These are phyloP conservation scores for Lissonota sp. DNA, from an alignment of 2,888 invertebrate genomes.

Conservation along the genomic window DNA sequence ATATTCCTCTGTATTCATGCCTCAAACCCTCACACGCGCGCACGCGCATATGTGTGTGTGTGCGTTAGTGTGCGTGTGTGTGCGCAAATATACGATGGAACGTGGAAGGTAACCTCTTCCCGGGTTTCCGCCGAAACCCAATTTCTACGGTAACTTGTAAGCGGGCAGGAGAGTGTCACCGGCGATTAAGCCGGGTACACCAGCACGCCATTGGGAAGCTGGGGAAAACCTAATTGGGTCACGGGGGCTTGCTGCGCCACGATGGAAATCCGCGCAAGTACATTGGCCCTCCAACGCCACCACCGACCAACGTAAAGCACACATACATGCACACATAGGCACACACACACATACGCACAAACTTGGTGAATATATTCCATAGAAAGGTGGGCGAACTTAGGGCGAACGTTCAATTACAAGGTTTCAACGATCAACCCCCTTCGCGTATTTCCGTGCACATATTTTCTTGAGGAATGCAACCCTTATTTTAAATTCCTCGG, in stretches of 20 bases:
- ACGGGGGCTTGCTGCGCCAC: slow-evolving; percentile 71
- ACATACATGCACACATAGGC: slow-evolving; percentile 7
- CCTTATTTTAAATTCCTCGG: neutral
- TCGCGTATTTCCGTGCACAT: neutral
- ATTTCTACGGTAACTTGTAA: slow-evolving; percentile 66
- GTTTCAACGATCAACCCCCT: neutral
- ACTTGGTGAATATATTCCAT: neutral
- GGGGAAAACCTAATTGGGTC: slow-evolving; percentile 78
- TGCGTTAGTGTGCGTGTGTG: neutral
- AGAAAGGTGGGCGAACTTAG: neutral
- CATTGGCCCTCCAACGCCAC: slow-evolving; percentile 46
- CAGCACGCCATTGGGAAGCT: slow-evolving; percentile 63
- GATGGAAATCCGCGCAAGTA: slow-evolving; percentile 75
- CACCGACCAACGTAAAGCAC: slow-evolving; percentile 26
- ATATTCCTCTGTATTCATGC: too few relatives aligned
- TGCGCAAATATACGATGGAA: neutral
- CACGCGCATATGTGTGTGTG: neutral
- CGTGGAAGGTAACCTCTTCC: slow-evolving; percentile 12
- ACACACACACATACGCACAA: neutral
- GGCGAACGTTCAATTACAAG: neutral
- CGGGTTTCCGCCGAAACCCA: slow-evolving; percentile 61
- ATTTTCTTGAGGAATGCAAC: neutral
- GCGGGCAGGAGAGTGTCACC: slow-evolving; percentile 66
- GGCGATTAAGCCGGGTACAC: slow-evolving; percentile 68
- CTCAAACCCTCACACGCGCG: too few relatives aligned